Evolutionary conservation across 2,113 vertebrate species (phyloP).

Genomic region (Holacanthus passer): DNA sequence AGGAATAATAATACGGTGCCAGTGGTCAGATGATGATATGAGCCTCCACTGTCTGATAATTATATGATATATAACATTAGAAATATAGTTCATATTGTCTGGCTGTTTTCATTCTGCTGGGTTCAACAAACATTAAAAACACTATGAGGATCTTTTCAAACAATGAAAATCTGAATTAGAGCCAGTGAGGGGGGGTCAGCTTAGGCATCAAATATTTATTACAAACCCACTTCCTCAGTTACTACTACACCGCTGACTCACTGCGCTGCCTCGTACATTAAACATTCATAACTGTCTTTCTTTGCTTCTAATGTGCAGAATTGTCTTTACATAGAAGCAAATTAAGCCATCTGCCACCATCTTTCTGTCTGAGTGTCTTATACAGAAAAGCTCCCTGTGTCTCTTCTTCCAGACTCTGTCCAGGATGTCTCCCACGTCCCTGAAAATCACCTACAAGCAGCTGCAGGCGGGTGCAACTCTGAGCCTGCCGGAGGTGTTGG

Average conservation of each 20-base stretch:
- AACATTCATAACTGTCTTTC: background rate
- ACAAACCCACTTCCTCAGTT: conserved; percentile 29
- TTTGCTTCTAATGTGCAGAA: background rate
- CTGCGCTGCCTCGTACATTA: background rate
- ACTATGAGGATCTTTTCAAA: background rate
- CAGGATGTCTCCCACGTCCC: conserved; percentile 95
- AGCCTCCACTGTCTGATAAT: background rate
- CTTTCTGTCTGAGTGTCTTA: background rate
- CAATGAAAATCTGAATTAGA: background rate
- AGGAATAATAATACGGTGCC: conserved; percentile 10
- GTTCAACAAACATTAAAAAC: background rate
- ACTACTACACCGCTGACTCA: conserved; percentile 14
- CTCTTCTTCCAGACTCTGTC: conserved; percentile 83
- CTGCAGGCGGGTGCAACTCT: conserved; percentile 87
- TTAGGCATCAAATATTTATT: conserved; percentile 42
- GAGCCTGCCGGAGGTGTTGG: conserved; percentile 90
- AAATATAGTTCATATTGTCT: background rate
- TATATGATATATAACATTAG: conserved; percentile 1
- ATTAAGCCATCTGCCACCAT: background rate
- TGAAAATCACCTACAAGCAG: conserved; percentile 93
- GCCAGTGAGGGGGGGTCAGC: background rate
- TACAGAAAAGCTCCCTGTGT: background rate
- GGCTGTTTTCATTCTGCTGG: background rate
- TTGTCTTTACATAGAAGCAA: background rate
- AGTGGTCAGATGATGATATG: background rate